Evolutionary conservation across 2,113 vertebrate genomes (phyloP), one percentile per base, ranked within the genome.

Genomic region (Chamaea fasciata): DNA sequence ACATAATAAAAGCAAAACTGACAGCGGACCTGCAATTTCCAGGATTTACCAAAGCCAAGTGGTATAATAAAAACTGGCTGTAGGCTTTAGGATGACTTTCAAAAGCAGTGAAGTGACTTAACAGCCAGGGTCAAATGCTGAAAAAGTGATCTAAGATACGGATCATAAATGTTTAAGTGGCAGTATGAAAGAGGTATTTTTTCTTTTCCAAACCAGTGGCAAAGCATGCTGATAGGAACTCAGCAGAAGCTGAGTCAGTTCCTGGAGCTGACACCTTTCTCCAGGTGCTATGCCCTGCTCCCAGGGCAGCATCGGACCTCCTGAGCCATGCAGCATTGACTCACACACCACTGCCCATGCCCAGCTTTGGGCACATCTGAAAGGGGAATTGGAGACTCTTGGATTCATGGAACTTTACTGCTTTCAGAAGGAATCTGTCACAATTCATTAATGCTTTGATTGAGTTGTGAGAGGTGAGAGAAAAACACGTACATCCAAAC

Each of bases 301-400:
- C 22, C 23, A 11, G 27, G 20, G 55, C 37, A 71, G 52, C 0
- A 1, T 62, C 47, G 44, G 27, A 41, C 27, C 52, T 55, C 85
- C 85, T 76, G 74, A 90, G 62, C 57, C 42, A 47, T 0, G 0
- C 15, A 74, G 5, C 37, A 68, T 5, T 65, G 13, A 50, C 27
- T 20, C 26, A 37, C 0, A 0, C 39, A 42, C 30, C 3, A 1
- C 35, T 67, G 42, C 52, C 33, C 0, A 0, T 5, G 47, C 18
- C 28, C 56, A 42, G 47, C 17, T 30, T 30, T 59, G 39, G 62
- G 31, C 24, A 39, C 0, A 0, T 10, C 63, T 74, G 24, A n/a
- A 37, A 12, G 2, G 9, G 47, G 31, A 84, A 81, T 20, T 0
- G 2, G 13, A 68, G 17, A 70, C 33, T 64, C 20, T 9, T 8